These are phyloP conservation scores for Smittia aterrima DNA, from an alignment of 2,888 invertebrate genomes.

Conservation along the genomic window DNA sequence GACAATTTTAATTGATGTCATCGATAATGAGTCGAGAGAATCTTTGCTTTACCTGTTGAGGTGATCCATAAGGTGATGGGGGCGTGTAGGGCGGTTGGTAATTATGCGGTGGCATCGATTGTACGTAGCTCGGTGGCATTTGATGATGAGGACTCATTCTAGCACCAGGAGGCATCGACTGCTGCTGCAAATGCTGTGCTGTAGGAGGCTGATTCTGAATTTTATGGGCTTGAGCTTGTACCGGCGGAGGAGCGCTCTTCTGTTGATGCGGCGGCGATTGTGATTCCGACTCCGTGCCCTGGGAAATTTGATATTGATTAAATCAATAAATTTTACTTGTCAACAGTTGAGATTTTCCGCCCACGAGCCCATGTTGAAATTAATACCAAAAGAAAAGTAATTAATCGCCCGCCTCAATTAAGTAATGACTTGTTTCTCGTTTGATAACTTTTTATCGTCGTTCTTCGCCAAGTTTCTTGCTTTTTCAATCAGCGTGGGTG, in stretches of 20 bases:
- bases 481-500: not conserved
- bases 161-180: conserved; percentile 43
- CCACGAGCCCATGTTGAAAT: not conserved
- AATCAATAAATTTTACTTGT: not conserved
- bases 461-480: not conserved
- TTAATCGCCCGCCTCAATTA: conserved; percentile 35
- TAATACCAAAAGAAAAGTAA: conserved; percentile 30
- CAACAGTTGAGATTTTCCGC: not conserved
- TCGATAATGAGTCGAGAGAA: conserved; percentile 43
- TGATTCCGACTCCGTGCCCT: conserved; percentile 34
- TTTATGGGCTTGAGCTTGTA: conserved; percentile 45
- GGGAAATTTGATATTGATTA: not conserved
- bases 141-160: conserved; percentile 38
- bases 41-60: conserved; percentile 48
- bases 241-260: conserved; percentile 42
- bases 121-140: conserved; percentile 36
- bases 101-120: conserved; percentile 16
- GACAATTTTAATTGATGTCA: no score
- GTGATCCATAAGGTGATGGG: conserved; percentile 47
- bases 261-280: conserved; percentile 43
- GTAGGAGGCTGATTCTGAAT: conserved; percentile 42
- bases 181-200: conserved; percentile 43
- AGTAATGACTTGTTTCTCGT: conserved; percentile 34
- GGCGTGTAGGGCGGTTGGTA: conserved; percentile 43
- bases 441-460: not conserved